Percentiles rank a stretch among this genome's conserved stretches.
phyloP scores from a whole-genome alignment of 2,888 invertebrate genomes.

The Ormyrus pomaceus region DNA sequence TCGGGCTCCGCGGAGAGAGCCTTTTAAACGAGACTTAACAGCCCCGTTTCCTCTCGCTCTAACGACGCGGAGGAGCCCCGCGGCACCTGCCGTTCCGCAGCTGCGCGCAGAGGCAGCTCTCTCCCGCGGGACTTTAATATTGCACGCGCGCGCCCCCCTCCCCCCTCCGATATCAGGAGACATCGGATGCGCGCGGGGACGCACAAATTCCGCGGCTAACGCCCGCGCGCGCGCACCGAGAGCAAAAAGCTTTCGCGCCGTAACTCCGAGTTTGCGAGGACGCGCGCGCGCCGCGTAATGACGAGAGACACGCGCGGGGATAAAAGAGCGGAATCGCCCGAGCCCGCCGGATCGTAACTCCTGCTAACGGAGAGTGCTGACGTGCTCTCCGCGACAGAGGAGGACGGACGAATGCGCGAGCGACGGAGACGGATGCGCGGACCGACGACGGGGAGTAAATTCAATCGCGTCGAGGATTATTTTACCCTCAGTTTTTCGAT shows the following conservation, averaged over 20 bases:
- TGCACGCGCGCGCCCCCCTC: background rate
- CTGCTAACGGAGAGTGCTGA: constrained; percentile 69
- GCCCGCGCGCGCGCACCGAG: background rate
- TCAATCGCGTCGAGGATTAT: too few species aligned
- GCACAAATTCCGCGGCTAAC: constrained; percentile 37
- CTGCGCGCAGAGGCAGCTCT: constrained; percentile 20
- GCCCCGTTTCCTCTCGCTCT: background rate
- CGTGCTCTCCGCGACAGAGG: constrained; percentile 61
- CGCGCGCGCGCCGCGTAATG: constrained; percentile 7
- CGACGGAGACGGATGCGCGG: background rate
- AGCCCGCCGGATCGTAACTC: constrained; percentile 69
- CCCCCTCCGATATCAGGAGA: constrained; percentile 19
- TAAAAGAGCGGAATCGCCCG: constrained; percentile 61
- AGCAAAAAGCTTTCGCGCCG: constrained; percentile 73
- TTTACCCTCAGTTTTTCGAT: too few species aligned
- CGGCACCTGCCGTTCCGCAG: constrained; percentile 22
- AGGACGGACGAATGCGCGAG: background rate
- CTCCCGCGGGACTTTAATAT: background rate
- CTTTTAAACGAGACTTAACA: constrained; percentile 40
- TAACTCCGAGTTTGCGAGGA: constrained; percentile 69
- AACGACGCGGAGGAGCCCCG: background rate
- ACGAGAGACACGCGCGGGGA: constrained; percentile 55
- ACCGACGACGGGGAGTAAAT: background rate
- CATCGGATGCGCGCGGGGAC: constrained; percentile 40
- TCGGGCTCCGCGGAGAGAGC: constrained; percentile 18